Percentiles rank a stretch among this genome's conserved stretches.
Evolutionary conservation across 1,140 invertebrate genomes (phyloP).

Genomic region (Euschistus heros): DNA sequence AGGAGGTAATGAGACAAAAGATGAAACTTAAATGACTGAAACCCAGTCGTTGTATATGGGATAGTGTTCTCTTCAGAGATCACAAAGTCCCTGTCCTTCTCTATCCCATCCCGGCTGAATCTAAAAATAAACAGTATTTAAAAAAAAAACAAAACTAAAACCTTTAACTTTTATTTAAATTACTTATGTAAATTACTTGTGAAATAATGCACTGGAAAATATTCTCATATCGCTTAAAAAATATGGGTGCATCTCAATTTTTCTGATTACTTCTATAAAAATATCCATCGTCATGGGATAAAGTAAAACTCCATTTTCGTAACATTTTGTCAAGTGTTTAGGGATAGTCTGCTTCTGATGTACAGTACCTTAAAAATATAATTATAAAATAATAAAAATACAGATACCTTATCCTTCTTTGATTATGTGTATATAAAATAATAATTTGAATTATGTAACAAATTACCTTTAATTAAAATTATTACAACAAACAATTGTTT

Average conservation of each 20-base stretch:
- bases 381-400: not conserved
- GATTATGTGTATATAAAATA: no score
- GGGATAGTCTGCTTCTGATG: constrained; percentile 6
- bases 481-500: no score
- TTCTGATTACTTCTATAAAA: constrained; percentile 21
- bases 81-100: constrained; percentile 36
- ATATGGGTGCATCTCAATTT: constrained; percentile 17
- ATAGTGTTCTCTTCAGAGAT: constrained; percentile 38
- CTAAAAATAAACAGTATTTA: constrained; percentile 33
- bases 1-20: constrained; percentile 46
- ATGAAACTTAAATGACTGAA: constrained; percentile 45
- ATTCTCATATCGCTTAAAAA: constrained; percentile 13
- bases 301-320: not conserved
- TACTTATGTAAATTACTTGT: constrained; percentile 4
- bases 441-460: no score
- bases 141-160: not conserved
- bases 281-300: constrained; percentile 18
- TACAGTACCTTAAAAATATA: not conserved
- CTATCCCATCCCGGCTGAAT: constrained; percentile 49
- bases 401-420: no score
- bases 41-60: constrained; percentile 44
- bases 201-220: constrained; percentile 12
- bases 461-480: no score
- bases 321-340: constrained; percentile 17
- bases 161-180: not conserved